Evolutionary conservation across 2,797 vertebrate species (phyloP), one percentile per base, ranked within the genome.

Genomic region (Hypotaenidia philippensis): DNA sequence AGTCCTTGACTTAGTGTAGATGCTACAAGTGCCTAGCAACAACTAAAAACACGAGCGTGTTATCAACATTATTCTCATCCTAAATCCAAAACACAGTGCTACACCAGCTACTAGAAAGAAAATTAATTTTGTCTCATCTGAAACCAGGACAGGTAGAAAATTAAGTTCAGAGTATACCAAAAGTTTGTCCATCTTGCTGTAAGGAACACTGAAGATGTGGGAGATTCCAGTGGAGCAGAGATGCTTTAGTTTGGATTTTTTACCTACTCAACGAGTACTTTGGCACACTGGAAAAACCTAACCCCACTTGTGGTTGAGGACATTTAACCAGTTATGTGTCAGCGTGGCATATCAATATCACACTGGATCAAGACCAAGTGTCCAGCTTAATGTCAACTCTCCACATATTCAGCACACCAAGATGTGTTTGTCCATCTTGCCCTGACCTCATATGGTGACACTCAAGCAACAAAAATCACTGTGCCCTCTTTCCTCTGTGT

Each of bases 391-490:
- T 6, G 31, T 60, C 77, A 78, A 44, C 56, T 78, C 72, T 94
- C 63, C 72, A 36, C 45, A 56, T 86, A 92, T 80, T 94, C 83
- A 95, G 27, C 53, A 27, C 92, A 80, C 25, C 66, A 79, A 95
- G 85, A 94, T 13, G 16, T 44, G 17, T 52, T 89, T 31, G 74
- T 96, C 41, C 79, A 61, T 77, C 96, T 19, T 96, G 90, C 81
- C 56, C 71, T 83, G 83, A 93, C 26, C 59, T 64, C 81, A 40
- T 25, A 47, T 8, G 50, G 61, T 81, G 59, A 26, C 69, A 83
- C 21, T 45, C 63, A 44, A 82, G 53, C 57, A 96, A 92, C 69
- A 93, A 94, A 96, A 91, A 83, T 57, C 84, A 66, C 90, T 45
- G n/a, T 31, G 76, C 4, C 29, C 36, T 90, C 88, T 80, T 45